Evolutionary conservation across 2,797 vertebrate species (phyloP).

Genomic region (Okamejei kenojei): DNA sequence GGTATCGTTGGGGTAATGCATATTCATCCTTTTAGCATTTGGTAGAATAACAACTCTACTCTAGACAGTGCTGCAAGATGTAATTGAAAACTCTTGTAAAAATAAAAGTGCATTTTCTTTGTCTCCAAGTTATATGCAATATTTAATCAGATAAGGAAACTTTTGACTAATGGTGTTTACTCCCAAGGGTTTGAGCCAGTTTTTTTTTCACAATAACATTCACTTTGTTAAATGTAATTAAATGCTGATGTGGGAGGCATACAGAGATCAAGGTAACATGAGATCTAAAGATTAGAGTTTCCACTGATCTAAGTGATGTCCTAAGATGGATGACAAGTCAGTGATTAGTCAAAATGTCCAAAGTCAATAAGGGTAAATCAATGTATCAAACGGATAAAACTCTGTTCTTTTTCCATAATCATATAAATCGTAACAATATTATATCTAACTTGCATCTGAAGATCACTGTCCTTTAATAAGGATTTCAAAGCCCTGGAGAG

Average conservation of each 20-base stretch:
- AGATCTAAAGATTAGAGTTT: not conserved
- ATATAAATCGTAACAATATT: not conserved
- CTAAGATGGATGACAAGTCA: not conserved
- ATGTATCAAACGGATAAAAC: not conserved
- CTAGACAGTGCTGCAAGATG: not conserved
- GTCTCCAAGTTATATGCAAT: not conserved
- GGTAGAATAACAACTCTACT: not conserved
- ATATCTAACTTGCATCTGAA: not conserved
- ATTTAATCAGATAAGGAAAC: not conserved
- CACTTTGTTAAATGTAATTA: constrained; percentile 16
- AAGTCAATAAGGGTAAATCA: no score
- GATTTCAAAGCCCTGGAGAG: not conserved
- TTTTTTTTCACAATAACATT: not conserved
- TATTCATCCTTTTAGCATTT: not conserved
- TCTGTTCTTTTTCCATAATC: not conserved
- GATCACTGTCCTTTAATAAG: not conserved
- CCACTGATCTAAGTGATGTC: not conserved
- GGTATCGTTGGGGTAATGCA: not conserved
- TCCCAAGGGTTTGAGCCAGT: not conserved
- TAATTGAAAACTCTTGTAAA: not conserved
- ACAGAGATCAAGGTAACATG: not conserved
- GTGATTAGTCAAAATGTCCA: not conserved
- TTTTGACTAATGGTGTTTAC: not conserved
- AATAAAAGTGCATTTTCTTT: not conserved
- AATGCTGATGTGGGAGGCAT: not conserved